A percentile compares a stretch with the other conserved stretches of the same genome.
Evolutionary conservation across 1,140 invertebrate species (phyloP).

Genomic region (Sycophaga agraensis): DNA sequence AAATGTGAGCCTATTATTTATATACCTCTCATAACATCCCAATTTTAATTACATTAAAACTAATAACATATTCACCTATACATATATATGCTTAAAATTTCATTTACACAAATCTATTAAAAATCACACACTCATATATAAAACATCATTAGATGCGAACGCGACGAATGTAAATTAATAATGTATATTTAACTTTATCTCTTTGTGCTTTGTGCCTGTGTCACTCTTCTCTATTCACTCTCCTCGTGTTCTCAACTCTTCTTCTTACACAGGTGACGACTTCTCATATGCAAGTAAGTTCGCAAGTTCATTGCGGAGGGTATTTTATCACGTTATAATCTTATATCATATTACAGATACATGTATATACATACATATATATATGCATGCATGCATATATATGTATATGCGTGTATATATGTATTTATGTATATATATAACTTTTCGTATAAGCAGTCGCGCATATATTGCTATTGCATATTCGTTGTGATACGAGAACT

Average conservation of each 20-base stretch:
- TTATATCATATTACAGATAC: conserved; percentile 19
- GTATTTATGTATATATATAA: no score
- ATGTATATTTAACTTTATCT: conserved; percentile 50
- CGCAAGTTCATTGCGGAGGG: conserved; percentile 32
- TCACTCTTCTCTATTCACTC: conserved; percentile 50
- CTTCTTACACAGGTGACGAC: conserved; percentile 49
- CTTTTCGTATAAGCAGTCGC: no score
- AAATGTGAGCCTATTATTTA: no score
- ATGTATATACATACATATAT: background rate
- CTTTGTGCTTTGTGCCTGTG: conserved; percentile 42
- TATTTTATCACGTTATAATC: no score
- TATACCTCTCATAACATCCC: no score
- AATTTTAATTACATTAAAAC: no score
- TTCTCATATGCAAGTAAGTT: conserved; percentile 58
- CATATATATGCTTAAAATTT: no score
- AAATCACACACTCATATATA: conserved; percentile 1
- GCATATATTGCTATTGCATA: no score
- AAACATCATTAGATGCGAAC: background rate
- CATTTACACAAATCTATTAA: background rate
- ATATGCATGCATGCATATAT: background rate
- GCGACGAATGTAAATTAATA: conserved; percentile 26
- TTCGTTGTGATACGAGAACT: no score
- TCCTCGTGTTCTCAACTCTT: conserved; percentile 35
- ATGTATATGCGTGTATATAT: conserved; percentile 9
- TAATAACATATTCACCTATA: background rate